Base-by-base conservation (phyloP, 2,888 invertebrate species). In the Eumacrocentrus americanus region DNA sequence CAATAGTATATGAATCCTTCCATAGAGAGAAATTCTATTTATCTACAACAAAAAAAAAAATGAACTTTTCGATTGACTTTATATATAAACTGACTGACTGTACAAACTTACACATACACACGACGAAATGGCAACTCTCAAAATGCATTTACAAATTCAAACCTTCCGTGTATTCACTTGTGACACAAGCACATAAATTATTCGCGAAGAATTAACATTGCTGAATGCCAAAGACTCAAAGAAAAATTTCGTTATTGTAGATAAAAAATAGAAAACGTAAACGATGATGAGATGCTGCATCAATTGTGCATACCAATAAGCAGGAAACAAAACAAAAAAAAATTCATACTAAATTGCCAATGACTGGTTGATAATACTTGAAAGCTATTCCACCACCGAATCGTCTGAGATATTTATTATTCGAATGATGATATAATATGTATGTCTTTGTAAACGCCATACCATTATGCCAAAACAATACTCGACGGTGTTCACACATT, bases 401-500 rank as follows among this genome's bases (percentile, higher is more conserved):
- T n/a, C n/a, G n/a, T n/a, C n/a, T n/a, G n/a, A n/a, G n/a, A n/a
- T n/a, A n/a, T n/a, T n/a, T n/a, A n/a, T n/a, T n/a, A n/a, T n/a
- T n/a, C n/a, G n/a, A n/a, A n/a, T n/a, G n/a, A n/a, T n/a, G n/a
- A n/a, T n/a, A n/a, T n/a, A n/a, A n/a, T n/a, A 6, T 29, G 5
- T 29, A 6, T 29, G 29, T 29, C 9, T 29, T 29, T 29, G 4
- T 6, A 4, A 29, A 29, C 9, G 29, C 29, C 29, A 29, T 29
- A 29, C 29, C 29, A 29, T 6, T 29, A 29, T 29, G 29, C 29
- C 29, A 29, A 29, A 29, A 29, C 9, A 9, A 29, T 29, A 29
- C 29, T 29, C 29, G 29, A 29, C 9, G 29, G 52, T 52, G 52
- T 52, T 52, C 52, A 52, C 35, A 37, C 25, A 52, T 35, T 51